phyloP scores from a whole-genome alignment of 2,113 vertebrate genomes.

The Poeciliopsis occidentalis region DNA sequence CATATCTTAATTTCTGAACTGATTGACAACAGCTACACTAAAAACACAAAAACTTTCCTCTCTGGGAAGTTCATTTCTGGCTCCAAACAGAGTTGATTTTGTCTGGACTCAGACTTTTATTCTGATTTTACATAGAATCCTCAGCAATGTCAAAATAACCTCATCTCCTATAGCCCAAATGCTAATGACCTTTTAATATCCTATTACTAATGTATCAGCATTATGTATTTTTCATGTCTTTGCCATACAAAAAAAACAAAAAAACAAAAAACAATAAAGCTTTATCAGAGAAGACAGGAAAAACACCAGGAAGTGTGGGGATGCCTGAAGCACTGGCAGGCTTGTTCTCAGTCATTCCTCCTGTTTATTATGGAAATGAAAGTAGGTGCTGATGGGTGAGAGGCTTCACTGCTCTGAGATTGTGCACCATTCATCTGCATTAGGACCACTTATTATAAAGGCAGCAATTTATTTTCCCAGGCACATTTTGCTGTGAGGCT shows the following conservation, averaged over 20 bases:
- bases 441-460: slow-evolving; percentile 66
- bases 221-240: background rate
- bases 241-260: background rate
- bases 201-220: no score
- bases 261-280: background rate
- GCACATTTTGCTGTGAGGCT: slow-evolving; percentile 19
- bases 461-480: slow-evolving; percentile 56
- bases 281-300: background rate
- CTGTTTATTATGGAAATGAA: slow-evolving; percentile 60
- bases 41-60: no score
- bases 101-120: no score
- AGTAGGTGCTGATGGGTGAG: slow-evolving; percentile 41
- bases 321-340: slow-evolving; percentile 9
- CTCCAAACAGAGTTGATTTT: no score
- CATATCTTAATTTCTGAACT: no score
- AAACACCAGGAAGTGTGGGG: background rate
- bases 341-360: slow-evolving; percentile 1
- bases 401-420: slow-evolving; percentile 54
- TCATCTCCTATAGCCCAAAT: no score
- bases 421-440: slow-evolving; percentile 67
- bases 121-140: no score
- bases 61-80: no score
- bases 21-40: no score
- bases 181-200: no score
- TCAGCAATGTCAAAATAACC: no score